A percentile compares a stretch with the other conserved stretches of the same genome.
Evolutionary conservation across 2,797 vertebrate genomes (phyloP).

Genomic region (Acrossocheilus fasciatus): DNA sequence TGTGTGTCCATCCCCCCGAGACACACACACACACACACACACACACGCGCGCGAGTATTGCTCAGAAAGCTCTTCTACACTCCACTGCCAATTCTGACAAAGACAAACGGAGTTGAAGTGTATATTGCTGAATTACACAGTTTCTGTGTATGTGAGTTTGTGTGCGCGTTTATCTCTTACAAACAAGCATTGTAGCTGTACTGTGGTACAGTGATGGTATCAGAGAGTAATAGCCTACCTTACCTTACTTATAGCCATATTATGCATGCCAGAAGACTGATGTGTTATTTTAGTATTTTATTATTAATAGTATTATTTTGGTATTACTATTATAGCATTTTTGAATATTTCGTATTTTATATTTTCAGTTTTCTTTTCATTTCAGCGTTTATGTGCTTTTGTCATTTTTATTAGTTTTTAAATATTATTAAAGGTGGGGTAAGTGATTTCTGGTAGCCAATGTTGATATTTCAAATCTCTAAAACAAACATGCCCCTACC

Average conservation of each 20-base stretch:
- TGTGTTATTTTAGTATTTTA: background rate
- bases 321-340: background rate
- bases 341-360: background rate
- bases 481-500: too few species aligned
- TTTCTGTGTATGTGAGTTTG: slow-evolving; percentile 26
- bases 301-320: background rate
- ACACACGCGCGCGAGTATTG: slow-evolving; percentile 21
- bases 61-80: slow-evolving; percentile 23
- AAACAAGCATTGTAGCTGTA: background rate
- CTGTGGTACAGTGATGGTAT: background rate
- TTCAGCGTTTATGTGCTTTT: background rate
- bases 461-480: too few species aligned
- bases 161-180: background rate
- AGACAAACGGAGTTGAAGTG: slow-evolving; percentile 26
- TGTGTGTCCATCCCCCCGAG: slow-evolving; percentile 39
- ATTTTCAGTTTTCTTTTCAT: background rate
- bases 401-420: background rate
- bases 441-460: too few species aligned
- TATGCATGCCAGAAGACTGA: background rate
- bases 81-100: slow-evolving; percentile 39
- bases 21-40: slow-evolving; percentile 39
- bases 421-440: background rate
- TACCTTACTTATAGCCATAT: background rate
- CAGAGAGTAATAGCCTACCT: background rate
- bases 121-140: slow-evolving; percentile 31